phyloP scores from a whole-genome alignment of 2,113 vertebrate genomes.

The Mormyrus iriodes region DNA sequence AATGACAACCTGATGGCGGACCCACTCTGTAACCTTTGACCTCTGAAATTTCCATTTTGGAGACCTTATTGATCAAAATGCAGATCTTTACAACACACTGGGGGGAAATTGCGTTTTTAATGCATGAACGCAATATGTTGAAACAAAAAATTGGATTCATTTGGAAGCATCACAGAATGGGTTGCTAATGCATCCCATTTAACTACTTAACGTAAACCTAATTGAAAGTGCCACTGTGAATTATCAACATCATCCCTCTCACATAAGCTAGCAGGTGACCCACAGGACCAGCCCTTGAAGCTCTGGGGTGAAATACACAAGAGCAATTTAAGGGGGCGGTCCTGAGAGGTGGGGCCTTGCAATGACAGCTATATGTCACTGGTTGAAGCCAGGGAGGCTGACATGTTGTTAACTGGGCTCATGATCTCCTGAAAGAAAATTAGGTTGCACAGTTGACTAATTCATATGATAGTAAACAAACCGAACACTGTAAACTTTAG shows the following conservation, averaged over 20 bases:
- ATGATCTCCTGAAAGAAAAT: background rate
- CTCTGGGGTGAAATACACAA: background rate
- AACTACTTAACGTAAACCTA: background rate
- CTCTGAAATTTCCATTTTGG: slow-evolving; percentile 38
- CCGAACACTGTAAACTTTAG: background rate
- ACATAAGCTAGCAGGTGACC: background rate
- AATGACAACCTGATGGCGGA: slow-evolving; percentile 45
- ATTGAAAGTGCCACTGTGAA: background rate
- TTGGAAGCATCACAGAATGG: background rate
- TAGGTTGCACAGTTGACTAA: background rate
- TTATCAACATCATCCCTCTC: background rate
- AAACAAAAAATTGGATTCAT: slow-evolving; percentile 27
- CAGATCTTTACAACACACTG: slow-evolving; percentile 33
- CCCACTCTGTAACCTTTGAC: slow-evolving; percentile 45
- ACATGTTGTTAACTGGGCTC: background rate
- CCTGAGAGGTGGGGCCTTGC: background rate
- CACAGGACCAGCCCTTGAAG: background rate
- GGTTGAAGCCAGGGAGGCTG: background rate
- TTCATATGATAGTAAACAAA: background rate
- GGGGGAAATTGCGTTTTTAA: slow-evolving; percentile 46
- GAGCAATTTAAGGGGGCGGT: background rate
- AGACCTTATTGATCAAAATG: slow-evolving; percentile 40
- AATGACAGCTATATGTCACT: background rate
- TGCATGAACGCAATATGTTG: slow-evolving; percentile 27
- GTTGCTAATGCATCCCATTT: background rate